Base-by-base conservation (phyloP, 92 coral and sea anemone species). In the Palythoa grandis region DNA sequence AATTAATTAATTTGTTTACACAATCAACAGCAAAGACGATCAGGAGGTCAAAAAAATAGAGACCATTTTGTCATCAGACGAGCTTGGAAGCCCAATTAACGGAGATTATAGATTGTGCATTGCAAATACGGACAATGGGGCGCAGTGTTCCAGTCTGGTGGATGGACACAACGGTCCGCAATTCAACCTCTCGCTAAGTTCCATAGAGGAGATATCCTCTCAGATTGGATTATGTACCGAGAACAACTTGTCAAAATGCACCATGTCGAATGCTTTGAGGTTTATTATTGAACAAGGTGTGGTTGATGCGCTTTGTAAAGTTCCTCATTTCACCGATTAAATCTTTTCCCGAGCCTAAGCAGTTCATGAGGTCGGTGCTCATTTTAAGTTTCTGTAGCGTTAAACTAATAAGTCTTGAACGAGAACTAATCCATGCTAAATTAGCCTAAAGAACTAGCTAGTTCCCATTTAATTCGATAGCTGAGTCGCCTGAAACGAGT, bases 151-250 rank as follows among this genome's bases (percentile, higher is more conserved):
- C 50, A 52, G 10, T 17, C 50, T 77, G 16, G 23, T 65, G n/a
- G 82, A 35, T 53, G 82, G 82, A 15, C 61, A 77, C 20, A 77
- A 77, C 50, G 82, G 82, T 12, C 82, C 68, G 5, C 67, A 77
- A 40, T 29, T 77, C 56, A 77, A 77, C 20, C 82, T 77, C 23
- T 53, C 65, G 10, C 66, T 77, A 0, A 53, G 82, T 54, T 23
- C 82, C 68, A 77, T 77, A 15, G 82, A 77, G 12, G 23, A 54
- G 40, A 77, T 77, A 29, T 24, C 82, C 43, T 54, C 82, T 0
- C 82, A 77, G 82, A 77, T 77, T 56, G 82, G 82, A 2, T 23
- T 20, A 16, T 77, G 82, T 29, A 29, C 67, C 22, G 22, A 15
- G 20, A 77, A 77, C 16, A 47, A 54, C 82, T 77, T 77, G 1